Evolutionary conservation across 2,888 invertebrate genomes (phyloP).

Genomic region (Callyntrura sp.): DNA sequence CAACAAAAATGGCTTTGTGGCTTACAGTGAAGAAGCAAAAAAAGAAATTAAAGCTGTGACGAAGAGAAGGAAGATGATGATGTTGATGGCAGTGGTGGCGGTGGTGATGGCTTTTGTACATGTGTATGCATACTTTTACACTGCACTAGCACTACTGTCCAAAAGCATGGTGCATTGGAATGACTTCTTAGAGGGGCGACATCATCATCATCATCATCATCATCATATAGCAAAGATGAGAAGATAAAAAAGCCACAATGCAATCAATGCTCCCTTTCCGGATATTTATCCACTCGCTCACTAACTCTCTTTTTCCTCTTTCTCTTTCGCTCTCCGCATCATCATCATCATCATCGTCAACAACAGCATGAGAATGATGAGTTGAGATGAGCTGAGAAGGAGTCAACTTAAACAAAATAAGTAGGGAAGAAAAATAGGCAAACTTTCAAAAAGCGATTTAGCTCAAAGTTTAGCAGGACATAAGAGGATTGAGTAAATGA

Average conservation of each 20-base stretch:
- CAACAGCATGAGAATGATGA: conserved; percentile 17
- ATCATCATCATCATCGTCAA: conserved; percentile 36
- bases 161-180: neutral
- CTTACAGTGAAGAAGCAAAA: conserved; percentile 22
- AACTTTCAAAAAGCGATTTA: conserved; percentile 78
- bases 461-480: conserved; percentile 70
- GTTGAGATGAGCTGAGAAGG: conserved; percentile 48
- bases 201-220: conserved; percentile 19
- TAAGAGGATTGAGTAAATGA: conserved; percentile 26
- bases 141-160: neutral
- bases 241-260: conserved; percentile 65
- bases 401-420: conserved; percentile 59
- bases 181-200: conserved; percentile 11
- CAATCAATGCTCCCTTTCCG: conserved; percentile 60
- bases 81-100: neutral
- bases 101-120: conserved; percentile 1
- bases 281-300: conserved; percentile 55
- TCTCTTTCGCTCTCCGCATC: conserved; percentile 29
- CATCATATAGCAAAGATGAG: conserved; percentile 48
- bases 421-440: conserved; percentile 72
- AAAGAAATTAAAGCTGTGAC: conserved; percentile 58
- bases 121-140: conserved; percentile 33
- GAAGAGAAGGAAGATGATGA: conserved; percentile 19
- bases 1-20: conserved; percentile 62
- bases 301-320: conserved; percentile 22